A percentile compares a stretch with the other conserved stretches of the same genome.
phyloP scores from a whole-genome alignment of 2,113 vertebrate species.

The Vimba vimba region DNA sequence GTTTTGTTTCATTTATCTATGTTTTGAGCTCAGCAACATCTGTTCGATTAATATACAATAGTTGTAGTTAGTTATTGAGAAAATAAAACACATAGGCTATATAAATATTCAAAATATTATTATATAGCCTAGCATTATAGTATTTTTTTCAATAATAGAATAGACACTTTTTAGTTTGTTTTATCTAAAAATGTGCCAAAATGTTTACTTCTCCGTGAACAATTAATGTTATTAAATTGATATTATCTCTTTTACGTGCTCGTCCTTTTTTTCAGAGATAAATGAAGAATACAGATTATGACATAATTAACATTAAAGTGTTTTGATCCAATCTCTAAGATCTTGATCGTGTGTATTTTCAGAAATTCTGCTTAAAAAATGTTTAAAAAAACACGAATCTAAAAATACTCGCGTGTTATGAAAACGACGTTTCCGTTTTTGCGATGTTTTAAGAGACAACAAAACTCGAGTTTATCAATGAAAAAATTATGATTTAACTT shows the following conservation, averaged over 20 bases:
- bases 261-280: neutral
- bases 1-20: neutral
- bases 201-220: neutral
- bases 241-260: neutral
- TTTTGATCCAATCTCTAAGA: neutral
- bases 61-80: neutral
- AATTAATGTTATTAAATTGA: neutral
- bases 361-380: no score
- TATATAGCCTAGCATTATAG: neutral
- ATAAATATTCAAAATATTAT: neutral
- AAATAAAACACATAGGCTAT: neutral
- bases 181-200: neutral
- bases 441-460: neutral
- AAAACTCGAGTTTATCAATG: no score
- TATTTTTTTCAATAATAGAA: neutral
- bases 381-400: neutral
- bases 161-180: neutral
- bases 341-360: neutral
- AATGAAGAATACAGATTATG: neutral
- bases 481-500: neutral
- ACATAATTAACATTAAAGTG: neutral
- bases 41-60: neutral
- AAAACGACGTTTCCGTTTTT: neutral
- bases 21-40: neutral
- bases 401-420: neutral